These are phyloP conservation scores for Drosophila kurseongensis DNA, from an alignment of 1,140 invertebrate genomes.

Conservation along the genomic window DNA sequence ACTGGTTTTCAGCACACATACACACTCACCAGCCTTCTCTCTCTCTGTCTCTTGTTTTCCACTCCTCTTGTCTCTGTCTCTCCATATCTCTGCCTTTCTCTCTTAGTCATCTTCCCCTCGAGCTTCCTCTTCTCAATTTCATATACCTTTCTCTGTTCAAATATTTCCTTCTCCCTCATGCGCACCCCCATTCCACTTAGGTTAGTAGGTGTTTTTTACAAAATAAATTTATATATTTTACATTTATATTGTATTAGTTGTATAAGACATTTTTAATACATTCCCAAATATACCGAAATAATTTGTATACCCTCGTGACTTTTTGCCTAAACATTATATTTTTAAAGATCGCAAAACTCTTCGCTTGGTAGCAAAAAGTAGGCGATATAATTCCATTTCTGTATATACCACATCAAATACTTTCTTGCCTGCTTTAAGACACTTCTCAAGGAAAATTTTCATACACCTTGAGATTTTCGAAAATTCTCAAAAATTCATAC, in stretches of 20 bases:
- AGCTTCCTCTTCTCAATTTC: neutral
- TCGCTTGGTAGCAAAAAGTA: neutral
- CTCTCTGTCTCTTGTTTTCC: conserved; percentile 12
- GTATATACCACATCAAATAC: conserved; percentile 21
- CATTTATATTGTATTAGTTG: conserved; percentile 63
- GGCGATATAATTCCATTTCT: neutral
- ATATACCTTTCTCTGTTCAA: neutral
- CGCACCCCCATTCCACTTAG: conserved; percentile 37
- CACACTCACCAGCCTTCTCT: conserved; percentile 16
- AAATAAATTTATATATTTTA: conserved; percentile 39
- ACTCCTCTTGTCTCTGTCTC: neutral
- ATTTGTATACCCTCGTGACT: conserved; percentile 11
- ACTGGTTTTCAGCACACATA: conserved; percentile 50
- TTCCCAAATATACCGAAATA: conserved; percentile 59
- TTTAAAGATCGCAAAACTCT: conserved; percentile 4
- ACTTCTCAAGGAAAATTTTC: neutral
- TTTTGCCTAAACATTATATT: conserved; percentile 5
- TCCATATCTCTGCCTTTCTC: conserved; percentile 1
- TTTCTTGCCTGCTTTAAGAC: conserved; percentile 2
- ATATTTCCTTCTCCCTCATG: conserved; percentile 22
- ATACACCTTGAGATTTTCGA: neutral
- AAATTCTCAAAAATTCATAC: neutral
- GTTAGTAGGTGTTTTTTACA: conserved; percentile 69
- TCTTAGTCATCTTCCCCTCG: neutral
- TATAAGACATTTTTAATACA: conserved; percentile 56